These are phyloP conservation scores for Cyprinella venusta DNA, from an alignment of 2,797 vertebrate genomes.

Conservation along the genomic window DNA sequence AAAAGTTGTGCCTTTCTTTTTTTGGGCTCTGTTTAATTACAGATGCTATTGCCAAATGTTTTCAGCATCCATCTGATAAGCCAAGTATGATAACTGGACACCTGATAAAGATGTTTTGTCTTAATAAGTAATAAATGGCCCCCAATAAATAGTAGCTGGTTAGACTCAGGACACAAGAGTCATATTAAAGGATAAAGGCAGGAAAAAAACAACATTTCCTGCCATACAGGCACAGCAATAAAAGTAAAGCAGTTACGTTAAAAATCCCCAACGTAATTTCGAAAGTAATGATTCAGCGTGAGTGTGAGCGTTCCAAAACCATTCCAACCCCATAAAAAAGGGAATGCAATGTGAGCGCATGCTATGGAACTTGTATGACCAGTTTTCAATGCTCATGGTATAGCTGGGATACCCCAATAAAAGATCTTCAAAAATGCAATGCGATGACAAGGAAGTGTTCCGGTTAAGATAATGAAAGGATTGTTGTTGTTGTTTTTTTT, in stretches of 20 bases:
- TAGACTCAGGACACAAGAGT: neutral
- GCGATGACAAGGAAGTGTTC: neutral
- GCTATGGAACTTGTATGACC: neutral
- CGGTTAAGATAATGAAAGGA: neutral
- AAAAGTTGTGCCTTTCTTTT: neutral
- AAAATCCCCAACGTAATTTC: neutral
- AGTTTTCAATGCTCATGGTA: neutral
- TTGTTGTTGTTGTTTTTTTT: neutral
- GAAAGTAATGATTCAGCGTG: neutral
- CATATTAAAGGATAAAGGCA: constrained; percentile 5
- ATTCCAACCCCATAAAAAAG: neutral
- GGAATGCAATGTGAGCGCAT: neutral
- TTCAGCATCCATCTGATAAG: neutral
- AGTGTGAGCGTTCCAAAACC: neutral
- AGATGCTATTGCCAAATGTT: neutral
- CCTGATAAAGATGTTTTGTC: constrained; percentile 15
- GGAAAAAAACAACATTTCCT: neutral
- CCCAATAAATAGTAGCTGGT: neutral
- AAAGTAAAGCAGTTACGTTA: constrained; percentile 20
- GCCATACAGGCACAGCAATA: constrained; percentile 36
- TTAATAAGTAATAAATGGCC: neutral
- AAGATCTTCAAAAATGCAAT: neutral
- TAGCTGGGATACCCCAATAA: neutral
- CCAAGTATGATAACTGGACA: neutral
- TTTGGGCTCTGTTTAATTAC: neutral